Evolutionary conservation across 2,797 vertebrate genomes (phyloP), one percentile per base, ranked within the genome.

Genomic region (Anguilla obscura): DNA sequence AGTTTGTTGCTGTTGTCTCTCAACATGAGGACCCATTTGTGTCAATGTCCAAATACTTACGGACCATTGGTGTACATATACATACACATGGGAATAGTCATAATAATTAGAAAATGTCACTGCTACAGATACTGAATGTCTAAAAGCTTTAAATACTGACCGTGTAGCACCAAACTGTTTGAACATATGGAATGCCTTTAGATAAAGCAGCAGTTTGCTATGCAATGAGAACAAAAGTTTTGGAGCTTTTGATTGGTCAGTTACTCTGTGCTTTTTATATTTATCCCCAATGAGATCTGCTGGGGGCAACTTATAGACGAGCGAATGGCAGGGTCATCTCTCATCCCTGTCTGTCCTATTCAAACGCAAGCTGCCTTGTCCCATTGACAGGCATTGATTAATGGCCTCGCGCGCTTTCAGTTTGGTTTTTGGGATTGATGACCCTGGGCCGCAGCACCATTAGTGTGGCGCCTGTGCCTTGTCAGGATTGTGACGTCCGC

Each of bases 351-450:
- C 89, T 86, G 85, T 33, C 87, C 91, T 85, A 88, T 90, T 90
- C 87, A 86, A 92, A 91, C 88, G 91, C 76, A 88, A 90, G 89
- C 88, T 27, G 87, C 89, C 90, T 88, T 89, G 92, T 93, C 87
- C 89, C 85, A 50, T 30, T 91, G 94, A 93, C 93, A 94, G 91
- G 86, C 89, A 8, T 12, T 91, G 93, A 95, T 93, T 92, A 91
- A 94, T 91, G 90, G 89, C 89, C 91, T 89, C 60, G 90, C 90
- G 87, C 86, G 87, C 88, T 90, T 91, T 93, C 91, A 93, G 89
- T 86, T 48, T 24, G 27, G 86, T 63, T 88, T 86, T 74, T 85
- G 89, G 83, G 90, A 94, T 92, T 93, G 93, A 94, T 93, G 93
- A 92, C 90, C 86, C 69, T 69, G 0, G 90, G 52, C 86, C 87